A percentile compares a stretch with the other conserved stretches of the same genome.
Conservation (phyloP, 2,797 vertebrate species). For the Cirrhinus molitorella region DNA sequence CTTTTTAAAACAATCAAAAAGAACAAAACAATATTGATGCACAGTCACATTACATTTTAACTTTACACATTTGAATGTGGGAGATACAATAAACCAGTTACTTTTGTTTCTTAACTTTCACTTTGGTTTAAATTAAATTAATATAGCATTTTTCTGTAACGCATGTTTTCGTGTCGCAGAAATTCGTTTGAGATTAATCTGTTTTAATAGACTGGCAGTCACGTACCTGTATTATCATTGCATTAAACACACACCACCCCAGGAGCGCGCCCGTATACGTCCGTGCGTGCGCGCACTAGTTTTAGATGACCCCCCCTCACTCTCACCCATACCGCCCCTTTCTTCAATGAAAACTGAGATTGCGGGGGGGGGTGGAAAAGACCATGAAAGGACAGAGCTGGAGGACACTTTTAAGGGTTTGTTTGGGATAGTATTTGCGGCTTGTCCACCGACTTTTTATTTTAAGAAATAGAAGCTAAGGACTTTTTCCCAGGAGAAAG, state of each 20-base stretch:
- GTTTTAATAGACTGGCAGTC: neutral
- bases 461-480: constrained; percentile 1
- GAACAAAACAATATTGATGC: neutral
- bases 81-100: neutral
- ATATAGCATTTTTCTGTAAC: neutral
- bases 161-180: neutral
- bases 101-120: neutral
- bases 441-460: neutral
- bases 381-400: constrained; percentile 71
- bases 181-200: neutral
- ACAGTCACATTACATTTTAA: neutral
- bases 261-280: constrained; percentile 43
- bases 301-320: neutral
- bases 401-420: constrained; percentile 48
- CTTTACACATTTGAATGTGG: neutral
- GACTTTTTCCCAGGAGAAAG: neutral
- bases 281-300: constrained; percentile 48
- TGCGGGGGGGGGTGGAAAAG: constrained; percentile 62
- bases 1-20: neutral
- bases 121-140: neutral
- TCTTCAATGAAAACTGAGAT: constrained; percentile 75
- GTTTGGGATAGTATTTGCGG: constrained; percentile 18
- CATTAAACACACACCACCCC: neutral
- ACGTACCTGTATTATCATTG: neutral
- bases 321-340: constrained; percentile 41